Conservation (phyloP, 2,888 invertebrate species). For the Drosophila anomelani region DNA sequence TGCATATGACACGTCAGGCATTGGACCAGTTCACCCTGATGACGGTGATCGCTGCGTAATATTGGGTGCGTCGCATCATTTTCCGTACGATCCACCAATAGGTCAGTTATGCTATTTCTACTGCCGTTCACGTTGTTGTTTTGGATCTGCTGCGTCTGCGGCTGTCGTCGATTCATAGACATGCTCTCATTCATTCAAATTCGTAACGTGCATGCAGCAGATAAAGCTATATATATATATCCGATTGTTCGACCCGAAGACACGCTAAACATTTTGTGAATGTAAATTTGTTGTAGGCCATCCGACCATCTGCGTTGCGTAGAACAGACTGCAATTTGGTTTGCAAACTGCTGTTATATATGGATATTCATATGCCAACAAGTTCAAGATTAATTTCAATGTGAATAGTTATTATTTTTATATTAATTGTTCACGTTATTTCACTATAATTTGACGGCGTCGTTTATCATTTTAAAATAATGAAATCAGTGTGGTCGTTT, state of each 20-base stretch:
- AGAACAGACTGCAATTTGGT: neutral
- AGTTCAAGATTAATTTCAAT: neutral
- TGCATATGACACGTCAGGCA: constrained; percentile 76
- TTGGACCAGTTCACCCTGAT: constrained; percentile 60
- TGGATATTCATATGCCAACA: too few species aligned
- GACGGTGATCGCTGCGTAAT: constrained; percentile 68
- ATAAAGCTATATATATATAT: neutral
- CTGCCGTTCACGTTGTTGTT: constrained; percentile 1
- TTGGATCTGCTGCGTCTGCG: neutral
- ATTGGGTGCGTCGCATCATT: constrained; percentile 82
- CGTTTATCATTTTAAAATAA: constrained; percentile 21
- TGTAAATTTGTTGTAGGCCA: constrained; percentile 4
- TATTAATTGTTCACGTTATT: constrained; percentile 1
- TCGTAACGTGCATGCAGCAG: constrained; percentile 2
- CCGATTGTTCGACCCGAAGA: neutral
- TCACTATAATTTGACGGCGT: constrained; percentile 12
- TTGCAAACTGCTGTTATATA: too few species aligned
- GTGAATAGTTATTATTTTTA: neutral
- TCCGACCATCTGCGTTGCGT: neutral
- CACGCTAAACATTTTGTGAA: constrained; percentile 11
- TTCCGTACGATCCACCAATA: constrained; percentile 69
- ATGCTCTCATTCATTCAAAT: constrained; percentile 18
- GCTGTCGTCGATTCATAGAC: constrained; percentile 17
- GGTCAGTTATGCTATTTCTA: neutral
- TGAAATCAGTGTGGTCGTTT: constrained; percentile 3